Evolutionary conservation across 2,113 vertebrate genomes (phyloP).

Genomic region (Apaloderma vittatum): DNA sequence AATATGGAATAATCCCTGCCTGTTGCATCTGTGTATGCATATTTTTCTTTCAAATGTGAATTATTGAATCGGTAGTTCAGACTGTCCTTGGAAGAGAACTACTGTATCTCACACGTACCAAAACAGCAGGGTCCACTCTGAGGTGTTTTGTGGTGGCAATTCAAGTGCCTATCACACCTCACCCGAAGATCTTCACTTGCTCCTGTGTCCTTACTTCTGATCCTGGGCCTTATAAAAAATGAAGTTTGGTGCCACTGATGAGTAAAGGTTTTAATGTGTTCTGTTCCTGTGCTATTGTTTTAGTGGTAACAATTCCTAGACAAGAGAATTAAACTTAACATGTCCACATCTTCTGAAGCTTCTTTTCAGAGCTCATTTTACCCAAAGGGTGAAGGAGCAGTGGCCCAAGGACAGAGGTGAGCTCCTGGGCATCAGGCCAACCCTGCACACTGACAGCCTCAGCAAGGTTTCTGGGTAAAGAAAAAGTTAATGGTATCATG

Average conservation of each 20-base stretch:
- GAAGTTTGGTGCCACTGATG: neutral
- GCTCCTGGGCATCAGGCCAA: neutral
- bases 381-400: neutral
- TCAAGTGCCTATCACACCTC: neutral
- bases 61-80: constrained; percentile 6
- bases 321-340: neutral
- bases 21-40: neutral
- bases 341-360: neutral
- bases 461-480: neutral
- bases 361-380: neutral
- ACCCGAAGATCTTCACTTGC: neutral
- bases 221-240: neutral
- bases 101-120: neutral
- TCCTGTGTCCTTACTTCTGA: neutral
- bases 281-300: neutral
- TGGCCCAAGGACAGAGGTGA: neutral
- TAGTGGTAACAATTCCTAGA: neutral
- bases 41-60: neutral
- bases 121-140: neutral
- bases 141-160: neutral
- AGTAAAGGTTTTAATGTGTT: neutral
- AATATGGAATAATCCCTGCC: constrained; percentile 2
- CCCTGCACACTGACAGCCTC: neutral
- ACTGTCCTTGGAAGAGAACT: neutral
- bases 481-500: neutral